Conservation (phyloP, 2,113 vertebrate species). For the Limnothrissa miodon region DNA sequence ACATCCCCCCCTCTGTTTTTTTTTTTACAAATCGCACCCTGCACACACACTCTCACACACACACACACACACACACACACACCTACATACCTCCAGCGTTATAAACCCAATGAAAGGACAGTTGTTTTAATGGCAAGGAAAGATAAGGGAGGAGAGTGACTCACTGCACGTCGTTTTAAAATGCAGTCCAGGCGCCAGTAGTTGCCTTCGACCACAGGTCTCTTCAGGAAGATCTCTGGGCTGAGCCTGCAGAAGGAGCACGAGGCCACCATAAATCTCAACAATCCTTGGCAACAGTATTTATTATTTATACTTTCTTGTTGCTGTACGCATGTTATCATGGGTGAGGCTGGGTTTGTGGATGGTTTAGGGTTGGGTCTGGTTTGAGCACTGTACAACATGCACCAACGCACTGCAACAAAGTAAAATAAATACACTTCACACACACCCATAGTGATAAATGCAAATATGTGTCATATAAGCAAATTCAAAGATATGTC, state of each 20-base stretch:
- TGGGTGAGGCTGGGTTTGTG: neutral
- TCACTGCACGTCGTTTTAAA: conserved; percentile 90
- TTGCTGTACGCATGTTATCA: neutral
- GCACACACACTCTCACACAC: neutral
- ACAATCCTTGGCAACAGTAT: neutral
- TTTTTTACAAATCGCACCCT: too few species aligned
- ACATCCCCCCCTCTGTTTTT: too few species aligned
- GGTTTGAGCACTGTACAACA: neutral
- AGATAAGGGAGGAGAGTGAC: conserved; percentile 41
- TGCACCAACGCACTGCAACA: too few species aligned
- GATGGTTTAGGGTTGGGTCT: neutral
- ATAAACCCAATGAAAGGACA: neutral
- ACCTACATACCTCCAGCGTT: neutral
- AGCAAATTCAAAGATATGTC: too few species aligned
- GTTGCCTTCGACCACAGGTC: conserved; percentile 93
- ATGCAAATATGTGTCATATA: neutral
- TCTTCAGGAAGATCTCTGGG: conserved; percentile 78
- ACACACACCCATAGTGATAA: neutral
- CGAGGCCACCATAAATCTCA: neutral
- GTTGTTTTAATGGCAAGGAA: neutral
- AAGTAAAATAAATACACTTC: neutral
- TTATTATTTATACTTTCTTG: neutral
- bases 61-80: neutral
- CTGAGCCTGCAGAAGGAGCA: conserved; percentile 63
- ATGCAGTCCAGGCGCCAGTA: conserved; percentile 90